Percentiles rank a stretch among this genome's conserved stretches.
Conservation (phyloP, 2,797 vertebrate species). For the Myotis daubentonii region DNA sequence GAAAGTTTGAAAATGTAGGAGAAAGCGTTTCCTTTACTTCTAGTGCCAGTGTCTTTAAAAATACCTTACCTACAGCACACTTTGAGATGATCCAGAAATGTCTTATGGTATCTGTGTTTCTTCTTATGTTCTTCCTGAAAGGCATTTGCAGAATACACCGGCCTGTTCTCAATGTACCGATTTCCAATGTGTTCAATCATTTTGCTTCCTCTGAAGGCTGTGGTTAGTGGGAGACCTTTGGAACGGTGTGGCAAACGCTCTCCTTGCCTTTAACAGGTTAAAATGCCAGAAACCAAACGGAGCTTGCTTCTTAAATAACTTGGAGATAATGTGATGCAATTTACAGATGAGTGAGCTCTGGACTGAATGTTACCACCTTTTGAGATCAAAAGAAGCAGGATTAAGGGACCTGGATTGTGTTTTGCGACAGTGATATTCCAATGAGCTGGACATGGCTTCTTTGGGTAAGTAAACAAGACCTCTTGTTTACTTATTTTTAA, state of each 20-base stretch:
- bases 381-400: conserved; percentile 85
- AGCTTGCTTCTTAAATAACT: conserved; percentile 81
- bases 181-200: conserved; percentile 89
- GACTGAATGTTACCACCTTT: conserved; percentile 84
- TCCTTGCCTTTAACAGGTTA: conserved; percentile 74
- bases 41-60: conserved; percentile 42
- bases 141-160: conserved; percentile 91
- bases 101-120: conserved; percentile 90
- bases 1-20: conserved; percentile 12
- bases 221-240: conserved; percentile 19
- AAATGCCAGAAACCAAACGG: conserved; percentile 83
- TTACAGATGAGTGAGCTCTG: conserved; percentile 83
- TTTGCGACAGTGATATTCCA: conserved; percentile 73
- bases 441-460: conserved; percentile 61
- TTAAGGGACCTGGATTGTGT: conserved; percentile 61
- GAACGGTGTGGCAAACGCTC: conserved; percentile 48
- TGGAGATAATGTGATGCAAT: conserved; percentile 74
- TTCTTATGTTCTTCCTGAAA: conserved; percentile 91
- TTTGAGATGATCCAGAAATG: conserved; percentile 88
- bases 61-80: conserved; percentile 91
- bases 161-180: conserved; percentile 91
- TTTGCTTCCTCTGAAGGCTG: conserved; percentile 61
- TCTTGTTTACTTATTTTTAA: conserved; percentile 62
- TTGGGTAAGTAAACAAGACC: conserved; percentile 68
- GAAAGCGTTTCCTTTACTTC: conserved; percentile 20